phyloP scores from a whole-genome alignment of 2,113 vertebrate species.

The Perccottus glenii region DNA sequence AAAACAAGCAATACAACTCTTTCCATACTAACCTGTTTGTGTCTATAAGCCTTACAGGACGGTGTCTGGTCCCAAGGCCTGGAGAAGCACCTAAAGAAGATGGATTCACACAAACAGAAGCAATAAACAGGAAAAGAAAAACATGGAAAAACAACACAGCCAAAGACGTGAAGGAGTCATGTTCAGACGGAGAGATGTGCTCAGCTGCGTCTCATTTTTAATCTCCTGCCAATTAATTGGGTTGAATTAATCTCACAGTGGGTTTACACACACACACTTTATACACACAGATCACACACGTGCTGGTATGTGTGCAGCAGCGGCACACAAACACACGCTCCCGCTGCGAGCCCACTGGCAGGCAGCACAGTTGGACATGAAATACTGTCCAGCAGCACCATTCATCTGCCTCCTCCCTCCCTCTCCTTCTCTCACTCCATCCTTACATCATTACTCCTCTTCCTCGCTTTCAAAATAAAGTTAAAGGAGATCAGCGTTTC shows the following conservation, averaged over 20 bases:
- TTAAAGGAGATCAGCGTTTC: conserved; percentile 25
- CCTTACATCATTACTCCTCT: conserved; percentile 20
- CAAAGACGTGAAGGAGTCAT: conserved; percentile 10
- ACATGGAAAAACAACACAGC: background rate
- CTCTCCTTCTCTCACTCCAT: conserved; percentile 21
- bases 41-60: too few relatives aligned
- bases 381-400: conserved; percentile 77
- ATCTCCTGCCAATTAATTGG: conserved; percentile 70
- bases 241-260: conserved; percentile 68
- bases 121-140: conserved; percentile 10
- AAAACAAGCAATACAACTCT: too few relatives aligned
- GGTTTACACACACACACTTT: conserved; percentile 43
- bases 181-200: conserved; percentile 38
- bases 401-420: conserved; percentile 72
- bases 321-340: conserved; percentile 41
- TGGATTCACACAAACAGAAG: background rate
- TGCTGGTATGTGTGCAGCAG: conserved; percentile 18
- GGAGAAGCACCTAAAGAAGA: background rate
- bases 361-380: conserved; percentile 78
- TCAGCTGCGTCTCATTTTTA: conserved; percentile 70
- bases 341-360: conserved; percentile 64
- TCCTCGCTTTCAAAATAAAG: conserved; percentile 7
- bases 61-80: background rate
- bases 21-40: too few relatives aligned
- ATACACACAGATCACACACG: conserved; percentile 13